Base-by-base conservation (phyloP, 2,113 vertebrate genomes). In the Ptilonorhynchus violaceus region DNA sequence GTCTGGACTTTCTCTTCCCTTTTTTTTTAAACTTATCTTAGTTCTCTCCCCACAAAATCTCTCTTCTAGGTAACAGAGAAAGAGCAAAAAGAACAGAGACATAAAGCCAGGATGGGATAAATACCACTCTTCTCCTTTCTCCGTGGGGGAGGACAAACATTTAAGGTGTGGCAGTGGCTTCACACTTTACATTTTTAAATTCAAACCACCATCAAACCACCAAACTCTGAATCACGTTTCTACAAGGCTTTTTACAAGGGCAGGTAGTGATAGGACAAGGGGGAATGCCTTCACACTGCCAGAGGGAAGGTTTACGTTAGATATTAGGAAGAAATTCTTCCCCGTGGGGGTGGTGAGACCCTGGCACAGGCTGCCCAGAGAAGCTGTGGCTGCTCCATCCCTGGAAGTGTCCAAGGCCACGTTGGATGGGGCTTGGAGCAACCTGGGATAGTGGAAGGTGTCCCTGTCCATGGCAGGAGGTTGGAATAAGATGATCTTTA, bases 391-490 rank as follows among this genome's bases (percentile, higher is more conserved):
- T 74, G 46, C 20, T 20, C 21, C 78, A 46, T 55, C 47, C 41
- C n/a, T 89, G 70, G 28, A 0, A 62, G 21, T 89, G 63, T 1
- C n/a, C 47, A 31, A 55, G 41, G n/a, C 14, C 78, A 76, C 30
- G 47, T 0, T 83, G 62, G 62, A 47, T 0, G 0, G 24, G 47
- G 41, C 13, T 68, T 35, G 62, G 53, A 60, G 4, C n/a, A 35
- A 0, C n/a, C 53, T 68, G 47, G 53, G 19, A 3, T 0, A 2
- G 24, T 27, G 41, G 55, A 11, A 89, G 6, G 9, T 83, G 30
- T 41, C 53, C 53, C 44, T 52, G 37, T 6, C 49, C 19, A 25
- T 5, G 20, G 19, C 27, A 67, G 15, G 15, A 20, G 3, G 10
- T 15, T 39, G 13, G 6, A 44, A 52, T 6, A 5, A 20, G 23